Evolutionary conservation across 2,888 invertebrate species (phyloP).

Genomic region (Drosophila rellima): DNA sequence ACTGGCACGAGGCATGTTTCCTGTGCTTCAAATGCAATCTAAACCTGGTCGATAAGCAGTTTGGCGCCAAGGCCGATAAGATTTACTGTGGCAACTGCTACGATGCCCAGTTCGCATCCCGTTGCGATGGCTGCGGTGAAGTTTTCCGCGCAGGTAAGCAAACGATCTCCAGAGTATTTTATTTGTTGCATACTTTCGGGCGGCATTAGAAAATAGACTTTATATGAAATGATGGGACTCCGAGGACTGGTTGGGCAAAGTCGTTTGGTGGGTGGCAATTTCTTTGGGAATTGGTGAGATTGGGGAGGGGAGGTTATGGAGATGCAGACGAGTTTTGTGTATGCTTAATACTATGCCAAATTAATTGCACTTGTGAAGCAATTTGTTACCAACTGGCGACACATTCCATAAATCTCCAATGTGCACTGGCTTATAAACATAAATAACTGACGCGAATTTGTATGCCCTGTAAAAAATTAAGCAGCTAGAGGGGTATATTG

Average conservation of each 20-base stretch:
- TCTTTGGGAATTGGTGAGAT: not conserved
- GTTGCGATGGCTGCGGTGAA: conserved; percentile 99
- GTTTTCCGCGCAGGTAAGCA: conserved; percentile 99
- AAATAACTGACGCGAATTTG: conserved; percentile 43
- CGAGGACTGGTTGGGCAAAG: conserved; percentile 27
- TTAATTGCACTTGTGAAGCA: conserved; percentile 59
- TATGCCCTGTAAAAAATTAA: conserved; percentile 2
- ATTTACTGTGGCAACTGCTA: conserved; percentile 99
- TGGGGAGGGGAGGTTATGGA: not conserved
- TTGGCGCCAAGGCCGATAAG: conserved; percentile 99
- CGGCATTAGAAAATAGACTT: conserved; percentile 14
- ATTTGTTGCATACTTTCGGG: conserved; percentile 67
- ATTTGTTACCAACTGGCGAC: conserved; percentile 59
- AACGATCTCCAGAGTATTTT: not conserved
- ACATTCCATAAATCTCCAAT: conserved; percentile 63
- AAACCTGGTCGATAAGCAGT: conserved; percentile 99
- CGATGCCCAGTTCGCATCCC: conserved; percentile 99
- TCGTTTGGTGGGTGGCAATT: conserved; percentile 21
- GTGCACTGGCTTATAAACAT: conserved; percentile 47
- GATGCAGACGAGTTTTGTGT: conserved; percentile 14
- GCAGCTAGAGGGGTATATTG: not conserved
- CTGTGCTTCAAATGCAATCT: conserved; percentile 99
- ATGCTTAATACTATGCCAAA: conserved; percentile 52
- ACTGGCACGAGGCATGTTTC: conserved; percentile 99
- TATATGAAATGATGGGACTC: conserved; percentile 18